Base-by-base conservation (phyloP, 2,888 invertebrate genomes). In the Diarsia rubi region DNA sequence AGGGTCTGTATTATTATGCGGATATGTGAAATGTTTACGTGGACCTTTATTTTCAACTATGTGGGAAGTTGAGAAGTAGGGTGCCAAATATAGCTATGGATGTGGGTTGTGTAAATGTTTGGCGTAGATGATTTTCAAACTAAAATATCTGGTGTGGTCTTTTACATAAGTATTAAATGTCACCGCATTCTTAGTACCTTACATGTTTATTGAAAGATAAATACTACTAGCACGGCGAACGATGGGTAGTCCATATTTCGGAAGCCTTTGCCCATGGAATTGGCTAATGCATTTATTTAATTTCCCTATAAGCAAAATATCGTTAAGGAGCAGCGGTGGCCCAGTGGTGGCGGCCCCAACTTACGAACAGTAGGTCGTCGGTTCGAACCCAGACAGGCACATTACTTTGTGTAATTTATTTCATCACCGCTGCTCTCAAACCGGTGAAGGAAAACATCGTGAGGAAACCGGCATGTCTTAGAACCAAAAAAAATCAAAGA, bases 11-110 rank as follows among this genome's bases (percentile, higher is more conserved):
- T 64, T 82, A 81, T 77, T 73, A 77, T 73, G 64, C 64, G 78
- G 82, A 75, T 77, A 75, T 77, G 73, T 83, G 67, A 70, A 82
- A 76, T 75, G 63, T 70, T 76, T 65, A 78, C 60, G 31, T 54
- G 31, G 12, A 62, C 42, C 21, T 60, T 75, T 67, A n/a, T n/a
- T 73, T 83, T 66, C 27, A 75, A 65, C 31, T 65, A 42, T 81
- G 60, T 83, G 52, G 24, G 66, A 74, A 70, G 71, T 66, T 84
- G 24, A 31, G 64, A 71, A 78, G 71, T 69, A 57, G 57, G 71
- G 63, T 67, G 69, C 45, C 49, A 69, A 72, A 68, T 60, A 49
- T 31, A 31, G 54, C 19, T 60, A 54, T 14, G 31, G 19, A 64
- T 69, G 69, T 60, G 45, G 66, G 67, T 84, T 72, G 31, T 49